Percentiles rank a stretch among this genome's conserved stretches.
Conservation (phyloP, 2,888 invertebrate genomes). For the Brachypterus glaber region DNA sequence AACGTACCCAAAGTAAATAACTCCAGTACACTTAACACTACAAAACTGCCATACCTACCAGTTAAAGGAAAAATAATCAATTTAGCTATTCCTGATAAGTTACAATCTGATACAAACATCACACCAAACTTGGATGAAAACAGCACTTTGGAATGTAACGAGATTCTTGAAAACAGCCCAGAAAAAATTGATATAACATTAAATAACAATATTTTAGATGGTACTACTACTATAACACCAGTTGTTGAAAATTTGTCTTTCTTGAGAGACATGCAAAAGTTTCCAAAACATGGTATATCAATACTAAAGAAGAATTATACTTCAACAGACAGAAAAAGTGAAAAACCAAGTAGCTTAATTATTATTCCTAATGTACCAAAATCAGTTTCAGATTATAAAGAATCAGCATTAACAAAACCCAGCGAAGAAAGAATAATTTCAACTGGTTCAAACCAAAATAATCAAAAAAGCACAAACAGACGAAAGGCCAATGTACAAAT, state of each 20-base stretch:
- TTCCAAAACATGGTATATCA: constrained; percentile 41
- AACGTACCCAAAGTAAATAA: too few relatives aligned
- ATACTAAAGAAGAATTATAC: constrained; percentile 35
- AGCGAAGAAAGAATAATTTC: constrained; percentile 20
- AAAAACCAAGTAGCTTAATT: constrained; percentile 23
- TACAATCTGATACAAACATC: too few relatives aligned
- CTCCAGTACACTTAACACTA: too few relatives aligned
- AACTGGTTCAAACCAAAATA: constrained; percentile 16
- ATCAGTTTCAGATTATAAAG: constrained; percentile 30
- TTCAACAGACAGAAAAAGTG: constrained; percentile 21
- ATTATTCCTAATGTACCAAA: constrained; percentile 23
- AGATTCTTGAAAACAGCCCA: constrained; percentile 16
- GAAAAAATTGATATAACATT: constrained; percentile 26
- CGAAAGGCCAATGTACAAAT: constrained; percentile 37
- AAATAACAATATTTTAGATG: too few relatives aligned
- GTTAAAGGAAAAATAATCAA: too few relatives aligned
- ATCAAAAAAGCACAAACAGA: constrained; percentile 31
- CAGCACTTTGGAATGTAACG: too few relatives aligned
- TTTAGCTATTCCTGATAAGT: too few relatives aligned
- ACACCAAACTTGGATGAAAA: constrained; percentile 35
- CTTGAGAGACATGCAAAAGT: too few relatives aligned
- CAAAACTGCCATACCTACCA: too few relatives aligned
- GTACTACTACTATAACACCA: too few relatives aligned
- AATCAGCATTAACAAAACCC: constrained; percentile 17
- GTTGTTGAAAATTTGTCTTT: too few relatives aligned